Evolutionary conservation across 2,797 vertebrate species (phyloP), one percentile per base, ranked within the genome.

Genomic region (Petrocephalus sullivani): DNA sequence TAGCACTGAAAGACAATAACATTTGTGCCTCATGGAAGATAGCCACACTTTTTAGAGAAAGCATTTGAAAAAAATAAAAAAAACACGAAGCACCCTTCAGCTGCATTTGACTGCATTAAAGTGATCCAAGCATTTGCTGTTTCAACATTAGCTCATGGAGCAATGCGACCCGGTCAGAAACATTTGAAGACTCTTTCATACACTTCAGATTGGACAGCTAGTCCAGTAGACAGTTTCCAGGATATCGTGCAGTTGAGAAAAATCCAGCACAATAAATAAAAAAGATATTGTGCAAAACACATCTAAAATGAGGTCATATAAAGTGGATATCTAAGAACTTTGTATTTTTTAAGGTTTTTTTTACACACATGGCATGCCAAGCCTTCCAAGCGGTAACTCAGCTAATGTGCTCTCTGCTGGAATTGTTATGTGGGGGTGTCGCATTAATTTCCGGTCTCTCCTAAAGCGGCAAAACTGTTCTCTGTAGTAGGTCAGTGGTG

Each of bases 51-150:
- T 93, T 94, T 94, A 94, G 92, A 94, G 85, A 85, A 90, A 93
- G 91, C 90, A 90, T 92, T 91, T 88, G 89, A 87, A 87, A 93
- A 93, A 41, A 41, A 41, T 28, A 28, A 94, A 94, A 87, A 87
- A 93, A 93, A 95, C 93, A 92, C 92, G 89, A 89, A 94, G 87
- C 91, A 92, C 90, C 92, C 89, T 94, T 93, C 92, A 90, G 91
- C 91, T 89, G 91, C 91, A 91, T 92, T 89, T 91, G 92, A 28
- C 28, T 28, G 94, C 95, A 94, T 95, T 92, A 94, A 28, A 89
- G 93, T 95, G 95, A 95, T 94, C 94, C 91, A 89, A 92, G 90
- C 91, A 91, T 93, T 92, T 95, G 94, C 95, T 96, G 94, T 95
- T 96, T 94, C 94, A 64, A 14, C 58, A 64, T 61, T 37, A 23